phyloP scores from a whole-genome alignment of 2,113 vertebrate genomes.

The Elephantulus edwardii region DNA sequence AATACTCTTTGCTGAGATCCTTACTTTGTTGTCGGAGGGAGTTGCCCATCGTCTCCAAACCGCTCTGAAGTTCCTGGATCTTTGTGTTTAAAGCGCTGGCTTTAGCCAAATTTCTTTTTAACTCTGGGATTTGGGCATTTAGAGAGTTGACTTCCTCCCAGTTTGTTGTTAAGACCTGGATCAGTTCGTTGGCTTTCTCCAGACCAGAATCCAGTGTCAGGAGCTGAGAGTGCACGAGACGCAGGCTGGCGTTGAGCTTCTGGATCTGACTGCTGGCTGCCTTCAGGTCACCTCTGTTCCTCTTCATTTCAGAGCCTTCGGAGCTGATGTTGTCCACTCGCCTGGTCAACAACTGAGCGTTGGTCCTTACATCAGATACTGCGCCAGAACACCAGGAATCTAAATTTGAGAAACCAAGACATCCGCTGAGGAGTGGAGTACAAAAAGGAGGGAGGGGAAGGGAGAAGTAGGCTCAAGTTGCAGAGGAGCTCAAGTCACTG shows the following conservation, averaged over 20 bases:
- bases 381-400: constrained; percentile 62
- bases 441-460: not conserved
- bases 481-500: not conserved
- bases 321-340: constrained; percentile 64
- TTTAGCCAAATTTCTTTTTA: constrained; percentile 69
- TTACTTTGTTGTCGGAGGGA: constrained; percentile 62
- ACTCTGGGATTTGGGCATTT: constrained; percentile 57
- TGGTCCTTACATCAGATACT: constrained; percentile 36
- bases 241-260: constrained; percentile 47
- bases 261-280: not conserved
- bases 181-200: not conserved
- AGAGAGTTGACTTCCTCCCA: constrained; percentile 35
- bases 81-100: constrained; percentile 59
- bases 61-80: constrained; percentile 52
- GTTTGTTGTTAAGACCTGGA: constrained; percentile 14
- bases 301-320: constrained; percentile 52
- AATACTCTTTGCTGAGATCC: not conserved
- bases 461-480: not conserved
- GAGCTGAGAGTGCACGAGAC: not conserved
- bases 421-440: not conserved
- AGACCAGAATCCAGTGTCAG: not conserved
- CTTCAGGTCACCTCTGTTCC: not conserved
- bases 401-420: constrained; percentile 46
- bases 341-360: constrained; percentile 41
- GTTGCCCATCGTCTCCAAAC: constrained; percentile 40